Base-by-base conservation (phyloP, 1,140 invertebrate genomes). In the Drosophila melanogaster region DNA sequence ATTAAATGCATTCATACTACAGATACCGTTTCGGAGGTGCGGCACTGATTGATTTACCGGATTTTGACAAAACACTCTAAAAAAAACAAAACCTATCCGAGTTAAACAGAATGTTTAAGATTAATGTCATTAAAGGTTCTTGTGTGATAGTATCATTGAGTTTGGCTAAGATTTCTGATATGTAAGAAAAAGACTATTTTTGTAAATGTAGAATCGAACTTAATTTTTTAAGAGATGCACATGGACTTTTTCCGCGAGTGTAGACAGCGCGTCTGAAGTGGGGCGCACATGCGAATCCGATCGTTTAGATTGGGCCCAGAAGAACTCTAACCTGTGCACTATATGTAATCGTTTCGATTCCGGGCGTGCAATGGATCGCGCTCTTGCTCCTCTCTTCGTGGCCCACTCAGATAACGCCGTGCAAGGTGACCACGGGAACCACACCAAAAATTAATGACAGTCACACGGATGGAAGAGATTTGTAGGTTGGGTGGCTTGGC, bases 241-340 rank as follows among this genome's bases (percentile, higher is more conserved):
- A 3, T 30, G 30, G 7, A 30, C 8, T 30, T 0, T 53, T 38
- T 14, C 7, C 12, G 12, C 30, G 3, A 38, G 50, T 37, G 50
- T 22, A 74, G 74, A 77, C 74, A 62, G 58, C 37, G 47, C 66
- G 61, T 77, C 74, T 74, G 7, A 77, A 74, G 38, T 74, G 51
- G 70, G 60, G 33, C 73, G 38, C 55, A 65, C 55, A 54, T 59
- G 64, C 49, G 15, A 55, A 46, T 60, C 49, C 10, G 74, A 75
- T 69, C 64, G 47, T 53, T 53, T 19, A 55, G 54, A 75, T 80
- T 75, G 54, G 17, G n/a, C 14, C 10, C 38, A 41, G 26, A 22
- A 50, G 12, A 67, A 49, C 19, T 35, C 33, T 50, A 66, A 62
- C 44, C 62, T 62, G 22, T 35, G 54, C 37, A 15, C 14, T 41